phyloP scores from a whole-genome alignment of 2,113 vertebrate genomes.

The Pollachius pollachius region DNA sequence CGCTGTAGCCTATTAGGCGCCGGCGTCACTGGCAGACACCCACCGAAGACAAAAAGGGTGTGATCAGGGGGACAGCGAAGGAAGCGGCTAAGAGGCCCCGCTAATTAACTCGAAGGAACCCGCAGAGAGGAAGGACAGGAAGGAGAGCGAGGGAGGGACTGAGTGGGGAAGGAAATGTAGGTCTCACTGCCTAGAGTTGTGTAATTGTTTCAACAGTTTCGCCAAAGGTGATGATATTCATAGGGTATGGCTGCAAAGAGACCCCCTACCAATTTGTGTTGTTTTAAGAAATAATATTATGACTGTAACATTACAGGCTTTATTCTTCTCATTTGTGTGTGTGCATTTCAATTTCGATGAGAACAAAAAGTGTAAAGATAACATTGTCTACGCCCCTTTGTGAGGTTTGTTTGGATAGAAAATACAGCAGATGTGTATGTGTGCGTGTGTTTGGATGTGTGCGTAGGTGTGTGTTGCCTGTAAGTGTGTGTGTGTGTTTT shows the following conservation, averaged over 20 bases:
- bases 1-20: background rate
- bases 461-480: background rate
- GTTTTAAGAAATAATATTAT: background rate
- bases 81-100: background rate
- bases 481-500: background rate
- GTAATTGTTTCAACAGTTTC: slow-evolving; percentile 3
- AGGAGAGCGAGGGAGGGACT: background rate
- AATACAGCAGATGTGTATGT: too few relatives aligned
- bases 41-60: background rate
- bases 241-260: background rate
- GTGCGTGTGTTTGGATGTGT: background rate
- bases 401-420: too few relatives aligned
- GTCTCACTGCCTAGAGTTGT: background rate
- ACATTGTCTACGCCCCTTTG: too few relatives aligned
- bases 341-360: background rate
- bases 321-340: background rate
- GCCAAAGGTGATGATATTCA: slow-evolving; percentile 7
- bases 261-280: background rate
- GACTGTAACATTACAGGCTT: background rate
- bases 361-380: background rate
- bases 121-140: background rate
- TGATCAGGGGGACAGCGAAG: background rate
- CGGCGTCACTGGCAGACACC: background rate
- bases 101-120: background rate
- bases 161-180: background rate